Evolutionary conservation across 2,888 invertebrate genomes (phyloP), one percentile per base, ranked within the genome.

Genomic region (Lampropteryx suffumata): DNA sequence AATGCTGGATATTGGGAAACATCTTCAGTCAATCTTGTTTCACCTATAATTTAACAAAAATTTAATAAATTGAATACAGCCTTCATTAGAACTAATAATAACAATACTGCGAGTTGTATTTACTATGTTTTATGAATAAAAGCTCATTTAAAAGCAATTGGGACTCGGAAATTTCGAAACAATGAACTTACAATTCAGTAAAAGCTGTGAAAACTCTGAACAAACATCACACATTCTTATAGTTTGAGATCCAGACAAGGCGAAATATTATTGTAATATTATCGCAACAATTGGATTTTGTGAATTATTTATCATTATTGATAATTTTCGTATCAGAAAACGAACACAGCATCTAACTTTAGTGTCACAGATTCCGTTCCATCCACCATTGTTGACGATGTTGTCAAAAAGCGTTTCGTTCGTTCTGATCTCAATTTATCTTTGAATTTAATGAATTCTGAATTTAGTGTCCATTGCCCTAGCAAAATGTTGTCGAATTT

Each of bases 161-260:
- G 65, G 64, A 67, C 69, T 67, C 42, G 61, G 69, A 74, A 76
- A 81, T 82, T 82, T 83, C 75, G 82, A 87, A 88, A 88, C 87
- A 87, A 87, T 80, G 87, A 80, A 84, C 90, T 90, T 87, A 91
- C 91, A 91, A 85, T 90, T 89, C 67, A 96, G 93, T 85, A 98
- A 94, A 89, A 98, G 94, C 92, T 96, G 95, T 90, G 96, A 94
- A 92, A 97, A 96, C 91, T 97, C 97, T 82, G 95, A 94, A 92
- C 98, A 98, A 91, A 96, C 95, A 94, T 98, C 97, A 94, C 97
- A 98, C 96, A 90, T 90, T 84, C 80, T 90, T 77, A 71, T 70
- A 55, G 96, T 96, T 90, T 87, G 89, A 71, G 54, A 65, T 76
- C 57, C 73, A 77, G 68, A 70, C 66, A 66, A 60, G 69, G 77